These are phyloP conservation scores for Triplophysa tibetana DNA, from an alignment of 2,113 vertebrate species.

Conservation along the genomic window DNA sequence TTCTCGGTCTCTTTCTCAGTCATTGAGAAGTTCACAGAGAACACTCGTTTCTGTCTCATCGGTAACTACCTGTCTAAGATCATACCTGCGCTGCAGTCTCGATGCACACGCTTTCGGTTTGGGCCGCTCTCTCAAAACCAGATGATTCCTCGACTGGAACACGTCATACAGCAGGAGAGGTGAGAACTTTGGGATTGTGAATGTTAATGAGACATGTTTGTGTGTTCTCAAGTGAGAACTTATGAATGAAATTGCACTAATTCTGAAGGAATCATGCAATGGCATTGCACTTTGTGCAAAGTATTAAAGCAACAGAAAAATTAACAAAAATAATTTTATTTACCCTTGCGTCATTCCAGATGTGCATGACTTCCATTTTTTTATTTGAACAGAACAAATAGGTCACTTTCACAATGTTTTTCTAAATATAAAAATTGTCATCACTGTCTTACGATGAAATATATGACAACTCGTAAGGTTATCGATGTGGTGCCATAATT, in stretches of 20 bases:
- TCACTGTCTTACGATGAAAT: too few relatives aligned
- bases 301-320: too few relatives aligned
- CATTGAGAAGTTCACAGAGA: conserved; percentile 97
- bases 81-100: conserved; percentile 94
- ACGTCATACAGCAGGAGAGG: conserved; percentile 87
- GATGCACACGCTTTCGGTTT: conserved; percentile 95
- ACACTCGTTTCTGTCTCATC: conserved; percentile 95
- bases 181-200: conserved; percentile 55
- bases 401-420: too few relatives aligned
- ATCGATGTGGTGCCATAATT: too few relatives aligned
- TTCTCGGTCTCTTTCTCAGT: conserved; percentile 68
- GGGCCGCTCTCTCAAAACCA: conserved; percentile 88
- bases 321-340: too few relatives aligned
- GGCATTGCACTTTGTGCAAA: too few relatives aligned
- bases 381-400: too few relatives aligned
- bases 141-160: conserved; percentile 89
- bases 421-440: too few relatives aligned
- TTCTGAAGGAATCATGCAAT: neutral
- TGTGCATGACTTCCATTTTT: too few relatives aligned
- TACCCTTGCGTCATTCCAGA: too few relatives aligned
- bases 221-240: neutral
- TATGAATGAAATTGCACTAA: neutral
- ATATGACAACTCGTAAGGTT: too few relatives aligned
- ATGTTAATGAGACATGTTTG: neutral
- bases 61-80: conserved; percentile 98